Base-by-base conservation (phyloP, 2,888 invertebrate genomes). In the Ormyrus thymus region DNA sequence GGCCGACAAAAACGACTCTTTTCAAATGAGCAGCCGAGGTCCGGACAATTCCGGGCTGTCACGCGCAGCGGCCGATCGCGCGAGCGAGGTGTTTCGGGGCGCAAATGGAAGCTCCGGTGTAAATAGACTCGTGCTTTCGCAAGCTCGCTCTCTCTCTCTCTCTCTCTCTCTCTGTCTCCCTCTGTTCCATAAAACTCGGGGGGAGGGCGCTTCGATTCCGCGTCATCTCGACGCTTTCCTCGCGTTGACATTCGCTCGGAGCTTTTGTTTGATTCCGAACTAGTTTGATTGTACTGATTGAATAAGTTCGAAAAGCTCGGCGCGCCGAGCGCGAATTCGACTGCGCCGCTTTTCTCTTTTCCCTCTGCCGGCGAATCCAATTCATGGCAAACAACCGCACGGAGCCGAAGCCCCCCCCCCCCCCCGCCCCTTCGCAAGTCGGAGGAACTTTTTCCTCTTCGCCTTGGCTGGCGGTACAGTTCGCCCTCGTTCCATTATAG, bases 241-340 rank as follows among this genome's bases (percentile, higher is more conserved):
- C 15, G 58, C 72, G 75, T 82, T 83, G 82, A 83, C 83, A 79
- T 81, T 80, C 79, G 69, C 72, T 69, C 56, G 78, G 48, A 70
- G 80, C 79, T 77, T 81, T 83, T 83, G 83, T 82, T 84, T 83
- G 81, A 76, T 77, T 79, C 80, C 73, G 68, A 83, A 83, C 82
- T 82, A 81, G 83, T 83, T 84, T 81, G 82, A 83, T 84, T 82
- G 82, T 83, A 81, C 79, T 80, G 78, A 84, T 85, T 81, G 82
- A 84, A 82, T 82, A 83, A 83, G 81, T 83, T 83, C 51, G 61
- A 72, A 77, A 65, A 51, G 51, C 53, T 80, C 74, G 29, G 82
- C 45, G 79, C 56, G 76, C 29, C 29, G 71, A 81, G 75, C 69
- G 76, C 81, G 68, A 70, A 56, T 76, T 73, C 75, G 69, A 65